These are phyloP conservation scores for Drosophila malerkotliana DNA, from an alignment of 1,140 invertebrate species.

Conservation along the genomic window DNA sequence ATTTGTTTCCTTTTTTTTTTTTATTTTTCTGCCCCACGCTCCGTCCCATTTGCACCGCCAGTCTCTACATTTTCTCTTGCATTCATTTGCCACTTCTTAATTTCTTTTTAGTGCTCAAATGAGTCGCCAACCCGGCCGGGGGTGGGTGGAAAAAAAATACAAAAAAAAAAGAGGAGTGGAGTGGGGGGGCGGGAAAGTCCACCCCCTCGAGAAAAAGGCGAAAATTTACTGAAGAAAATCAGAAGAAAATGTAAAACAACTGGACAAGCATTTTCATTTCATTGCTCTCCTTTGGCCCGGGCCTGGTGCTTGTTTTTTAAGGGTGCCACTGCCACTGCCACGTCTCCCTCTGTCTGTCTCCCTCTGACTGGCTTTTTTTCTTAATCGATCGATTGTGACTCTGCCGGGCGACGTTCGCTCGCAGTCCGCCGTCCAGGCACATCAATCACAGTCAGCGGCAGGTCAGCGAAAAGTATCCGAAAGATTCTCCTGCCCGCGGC, in stretches of 20 bases:
- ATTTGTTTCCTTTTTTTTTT: conserved; percentile 60
- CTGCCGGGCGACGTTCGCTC: background rate
- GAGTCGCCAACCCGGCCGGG: conserved; percentile 38
- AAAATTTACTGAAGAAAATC: conserved; percentile 80
- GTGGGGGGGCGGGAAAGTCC: background rate
- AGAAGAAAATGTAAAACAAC: conserved; percentile 77
- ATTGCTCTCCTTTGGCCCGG: conserved; percentile 45
- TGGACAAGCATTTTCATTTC: conserved; percentile 68
- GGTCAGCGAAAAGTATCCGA: conserved; percentile 35
- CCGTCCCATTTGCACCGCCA: conserved; percentile 12
- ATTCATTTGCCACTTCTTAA: conserved; percentile 79
- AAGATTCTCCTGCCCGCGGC: conserved; percentile 9
- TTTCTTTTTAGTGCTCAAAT: conserved; percentile 80
- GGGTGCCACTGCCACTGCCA: conserved; percentile 20
- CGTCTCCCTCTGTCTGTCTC: conserved; percentile 16
- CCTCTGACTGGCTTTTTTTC: conserved; percentile 30
- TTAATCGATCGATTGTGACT: conserved; percentile 67
- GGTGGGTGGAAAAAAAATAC: conserved; percentile 12
- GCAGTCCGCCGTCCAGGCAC: conserved; percentile 22
- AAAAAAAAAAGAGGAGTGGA: background rate
- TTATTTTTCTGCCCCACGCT: conserved; percentile 29
- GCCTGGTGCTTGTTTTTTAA: conserved; percentile 24
- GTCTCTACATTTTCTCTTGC: conserved; percentile 48
- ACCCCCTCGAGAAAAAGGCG: conserved; percentile 45
- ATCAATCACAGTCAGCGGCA: conserved; percentile 73